Conservation (phyloP, 2,113 vertebrate genomes). For the Rhinolophus sinicus region DNA sequence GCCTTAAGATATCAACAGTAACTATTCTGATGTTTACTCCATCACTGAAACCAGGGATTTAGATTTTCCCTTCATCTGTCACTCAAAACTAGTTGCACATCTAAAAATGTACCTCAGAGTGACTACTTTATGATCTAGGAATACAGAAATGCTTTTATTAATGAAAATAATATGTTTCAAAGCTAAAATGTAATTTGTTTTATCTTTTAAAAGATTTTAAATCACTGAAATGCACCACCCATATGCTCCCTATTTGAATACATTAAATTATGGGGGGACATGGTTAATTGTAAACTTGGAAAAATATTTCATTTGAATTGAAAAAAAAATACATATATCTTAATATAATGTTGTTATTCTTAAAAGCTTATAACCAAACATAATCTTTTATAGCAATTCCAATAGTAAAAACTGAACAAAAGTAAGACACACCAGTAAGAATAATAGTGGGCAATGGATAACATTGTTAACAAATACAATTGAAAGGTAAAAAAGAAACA, state of each 20-base stretch:
- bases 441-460: background rate
- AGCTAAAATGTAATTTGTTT: background rate
- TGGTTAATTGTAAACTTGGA: background rate
- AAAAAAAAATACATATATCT: background rate
- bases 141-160: background rate
- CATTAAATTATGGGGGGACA: constrained; percentile 2
- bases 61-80: background rate
- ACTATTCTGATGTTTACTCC: background rate
- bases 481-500: constrained; percentile 23
- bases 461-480: background rate
- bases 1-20: background rate
- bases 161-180: constrained; percentile 35
- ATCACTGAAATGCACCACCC: background rate
- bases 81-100: background rate
- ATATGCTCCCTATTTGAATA: background rate
- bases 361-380: background rate
- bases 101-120: background rate
- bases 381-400: background rate
- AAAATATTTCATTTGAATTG: constrained; percentile 1
- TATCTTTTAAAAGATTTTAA: background rate
- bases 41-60: background rate
- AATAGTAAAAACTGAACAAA: background rate
- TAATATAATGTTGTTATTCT: background rate
- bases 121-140: background rate
- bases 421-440: background rate